Percentiles rank a stretch among this genome's conserved stretches.
Conservation (phyloP, 2,797 vertebrate species). For the Synaphobranchus kaupii region DNA sequence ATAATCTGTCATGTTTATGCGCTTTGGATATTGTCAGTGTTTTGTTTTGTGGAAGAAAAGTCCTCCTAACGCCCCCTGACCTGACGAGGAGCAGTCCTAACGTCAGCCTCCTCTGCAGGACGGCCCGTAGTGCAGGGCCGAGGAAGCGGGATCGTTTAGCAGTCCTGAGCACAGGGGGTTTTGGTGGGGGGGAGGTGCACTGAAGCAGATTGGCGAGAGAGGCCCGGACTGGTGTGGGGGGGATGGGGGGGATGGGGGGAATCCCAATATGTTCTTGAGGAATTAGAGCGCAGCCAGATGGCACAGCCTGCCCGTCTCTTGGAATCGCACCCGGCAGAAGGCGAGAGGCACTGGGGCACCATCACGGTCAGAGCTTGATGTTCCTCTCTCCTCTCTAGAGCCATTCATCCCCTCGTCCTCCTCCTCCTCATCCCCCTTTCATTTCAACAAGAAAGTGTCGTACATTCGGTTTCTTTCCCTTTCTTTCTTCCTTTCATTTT, state of each 20-base stretch:
- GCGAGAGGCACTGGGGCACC: conserved; percentile 68
- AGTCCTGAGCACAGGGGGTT: not conserved
- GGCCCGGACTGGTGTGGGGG: conserved; percentile 56
- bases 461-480: conserved; percentile 56
- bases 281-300: conserved; percentile 87
- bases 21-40: not conserved
- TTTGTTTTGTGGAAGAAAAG: not conserved
- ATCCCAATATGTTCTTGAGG: conserved; percentile 82
- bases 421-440: conserved; percentile 66
- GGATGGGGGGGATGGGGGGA: conserved; percentile 66
- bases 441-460: conserved; percentile 75
- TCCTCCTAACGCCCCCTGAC: not conserved
- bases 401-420: conserved; percentile 53
- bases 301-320: conserved; percentile 71
- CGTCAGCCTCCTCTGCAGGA: not conserved
- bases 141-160: conserved; percentile 68
- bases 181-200: not conserved
- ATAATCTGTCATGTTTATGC: not conserved
- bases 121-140: conserved; percentile 56
- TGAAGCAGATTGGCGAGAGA: conserved; percentile 71
- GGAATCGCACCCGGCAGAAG: conserved; percentile 74
- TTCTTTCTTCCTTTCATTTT: conserved; percentile 43
- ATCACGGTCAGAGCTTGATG: conserved; percentile 77
- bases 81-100: not conserved
- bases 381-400: conserved; percentile 69